These are phyloP conservation scores for Phalacrocorax pelagicus DNA, from an alignment of 2,113 vertebrate genomes.

Conservation along the genomic window DNA sequence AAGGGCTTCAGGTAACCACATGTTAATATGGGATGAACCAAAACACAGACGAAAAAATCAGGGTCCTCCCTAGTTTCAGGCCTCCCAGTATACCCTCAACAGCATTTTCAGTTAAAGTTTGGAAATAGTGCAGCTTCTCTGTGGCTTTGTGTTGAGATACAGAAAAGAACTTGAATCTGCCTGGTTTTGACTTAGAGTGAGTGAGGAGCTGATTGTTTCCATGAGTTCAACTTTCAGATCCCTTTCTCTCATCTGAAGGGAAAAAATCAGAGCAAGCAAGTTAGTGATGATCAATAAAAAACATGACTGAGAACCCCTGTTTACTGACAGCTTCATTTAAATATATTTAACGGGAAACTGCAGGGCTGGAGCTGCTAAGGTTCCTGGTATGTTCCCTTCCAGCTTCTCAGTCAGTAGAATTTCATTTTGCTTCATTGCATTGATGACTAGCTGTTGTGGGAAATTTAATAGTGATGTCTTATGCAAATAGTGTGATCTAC, in stretches of 20 bases:
- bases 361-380: neutral
- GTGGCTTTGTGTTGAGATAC: neutral
- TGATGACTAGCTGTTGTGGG: conserved; percentile 10
- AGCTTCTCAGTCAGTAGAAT: neutral
- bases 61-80: neutral
- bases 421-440: conserved; percentile 13
- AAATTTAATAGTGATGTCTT: conserved; percentile 65
- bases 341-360: neutral
- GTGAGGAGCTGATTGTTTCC: neutral
- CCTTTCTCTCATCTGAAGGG: neutral
- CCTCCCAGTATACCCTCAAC: neutral
- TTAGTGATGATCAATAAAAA: neutral
- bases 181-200: neutral
- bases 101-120: neutral
- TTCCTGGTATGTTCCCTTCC: neutral
- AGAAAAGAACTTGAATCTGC: neutral
- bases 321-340: conserved; percentile 12
- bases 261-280: neutral
- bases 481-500: conserved; percentile 69
- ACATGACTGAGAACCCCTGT: neutral
- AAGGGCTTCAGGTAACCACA: neutral
- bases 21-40: neutral
- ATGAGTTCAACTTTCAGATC: neutral
- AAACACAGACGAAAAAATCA: neutral
- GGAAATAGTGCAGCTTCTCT: neutral